A percentile compares a stretch with the other conserved stretches of the same genome.
These are phyloP conservation scores for Ectobius pallidus DNA, from an alignment of 2,888 invertebrate species.

Conservation along the genomic window DNA sequence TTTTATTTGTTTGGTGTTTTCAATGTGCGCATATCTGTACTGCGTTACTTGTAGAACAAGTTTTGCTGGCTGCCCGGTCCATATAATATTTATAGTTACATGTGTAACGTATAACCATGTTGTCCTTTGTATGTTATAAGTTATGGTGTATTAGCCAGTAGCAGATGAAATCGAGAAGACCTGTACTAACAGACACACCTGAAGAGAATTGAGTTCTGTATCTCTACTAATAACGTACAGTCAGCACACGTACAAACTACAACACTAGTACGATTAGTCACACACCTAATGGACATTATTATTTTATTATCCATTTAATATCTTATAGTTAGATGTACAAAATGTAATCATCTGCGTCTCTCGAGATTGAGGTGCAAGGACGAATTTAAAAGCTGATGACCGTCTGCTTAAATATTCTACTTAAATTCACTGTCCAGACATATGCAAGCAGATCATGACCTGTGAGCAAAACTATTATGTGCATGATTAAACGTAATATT, in stretches of 20 bases:
- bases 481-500: too few species aligned
- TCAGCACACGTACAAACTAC: not conserved
- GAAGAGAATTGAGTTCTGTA: constrained; percentile 9
- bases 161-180: constrained; percentile 23
- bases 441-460: too few species aligned
- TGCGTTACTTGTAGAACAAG: constrained; percentile 23
- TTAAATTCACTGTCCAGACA: too few species aligned
- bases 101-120: constrained; percentile 3
- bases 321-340: too few species aligned
- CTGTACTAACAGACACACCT: constrained; percentile 17
- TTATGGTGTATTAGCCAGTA: constrained; percentile 22
- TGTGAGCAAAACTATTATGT: too few species aligned
- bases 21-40: not conserved
- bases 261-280: too few species aligned
- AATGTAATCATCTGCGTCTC: too few species aligned
- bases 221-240: constrained; percentile 1
- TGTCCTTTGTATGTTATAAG: constrained; percentile 21
- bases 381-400: too few species aligned
- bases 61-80: constrained; percentile 15
- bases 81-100: constrained; percentile 31
- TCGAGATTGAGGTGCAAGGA: too few species aligned
- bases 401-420: too few species aligned
- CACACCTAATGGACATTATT: too few species aligned
- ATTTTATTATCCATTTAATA: too few species aligned
- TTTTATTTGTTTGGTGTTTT: constrained; percentile 4